Base-by-base conservation (phyloP, 1,140 invertebrate genomes). In the Chymomyza costata region DNA sequence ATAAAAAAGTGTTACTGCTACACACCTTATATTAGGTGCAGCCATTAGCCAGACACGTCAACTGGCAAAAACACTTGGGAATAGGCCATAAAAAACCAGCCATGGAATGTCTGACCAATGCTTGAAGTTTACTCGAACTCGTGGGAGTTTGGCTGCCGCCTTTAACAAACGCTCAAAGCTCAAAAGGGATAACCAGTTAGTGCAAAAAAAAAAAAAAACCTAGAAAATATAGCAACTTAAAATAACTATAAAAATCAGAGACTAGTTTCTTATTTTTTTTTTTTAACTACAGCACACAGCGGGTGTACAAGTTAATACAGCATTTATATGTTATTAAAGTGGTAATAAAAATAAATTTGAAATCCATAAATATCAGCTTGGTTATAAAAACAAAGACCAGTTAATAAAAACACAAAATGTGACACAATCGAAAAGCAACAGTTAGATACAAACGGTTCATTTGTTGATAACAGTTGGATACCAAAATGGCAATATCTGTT, bases 391-490 rank as follows among this genome's bases (percentile, higher is more conserved):
- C 3, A 25, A 25, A 3, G 21, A 25, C 3, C 21, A 25, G 53
- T 47, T 56, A 64, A 60, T 65, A 71, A 66, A n/a, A n/a, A 67
- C 69, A 64, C 46, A 59, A 68, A 73, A 65, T 74, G 69, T 78
- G 73, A 78, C 71, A 76, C 66, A 76, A 76, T 74, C 68, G 48
- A 40, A n/a, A 49, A 68, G 49, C 32, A 56, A 47, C 7, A 2
- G 8, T 15, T 43, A 30, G 25, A 43, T 28, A 19, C 40, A 10
- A 14, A 60, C 67, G 67, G 51, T 67, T 56, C 62, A 71, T 70
- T 70, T 71, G 59, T 61, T 70, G 67, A 71, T 70, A 70, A 70
- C 67, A 65, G 67, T 71, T 65, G 67, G 67, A 61, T 56, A 61
- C 61, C 66, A 8, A 25, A 37, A 52, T 30, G 44, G 11, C 13